Evolutionary conservation across 2,888 invertebrate species (phyloP), one percentile per base, ranked within the genome.

Genomic region (Drosophila suboccidentalis): DNA sequence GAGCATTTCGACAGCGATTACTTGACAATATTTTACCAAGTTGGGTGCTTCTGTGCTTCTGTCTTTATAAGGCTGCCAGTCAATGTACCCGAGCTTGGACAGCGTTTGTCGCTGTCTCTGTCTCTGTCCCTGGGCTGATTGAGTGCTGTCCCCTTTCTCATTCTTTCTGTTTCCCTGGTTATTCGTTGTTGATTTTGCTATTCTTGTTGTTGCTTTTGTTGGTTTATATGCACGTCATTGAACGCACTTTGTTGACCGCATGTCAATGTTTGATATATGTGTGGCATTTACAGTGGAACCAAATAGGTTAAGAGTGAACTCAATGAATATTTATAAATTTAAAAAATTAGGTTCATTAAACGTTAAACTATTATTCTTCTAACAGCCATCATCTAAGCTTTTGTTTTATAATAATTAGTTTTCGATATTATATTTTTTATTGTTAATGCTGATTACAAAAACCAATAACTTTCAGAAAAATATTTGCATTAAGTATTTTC

Each of bases 211-310:
- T 64, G 43, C 59, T 55, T 63, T 50, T 64, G 66, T 73, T 38
- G 72, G 65, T 73, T 82, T 87, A 85, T 85, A 89, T 89, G 86
- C 88, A 87, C 90, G 84, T 89, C 84, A 85, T 89, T 85, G 84
- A 73, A 85, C 90, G 84, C 90, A 85, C 89, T 85, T 89, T 90
- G 80, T 82, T 88, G 89, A 86, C 86, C 86, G 81, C 86, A 88
- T 67, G 86, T 86, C 90, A 88, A 88, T 90, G 75, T 53, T 74
- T 80, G 90, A 85, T 82, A 77, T 67, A 84, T 74, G 69, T 44
- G 34, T 44, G 55, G 43, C 70, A 15, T 47, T 9, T 17, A 89
- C 86, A 70, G 86, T 84, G 87, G 75, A 34, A 8, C 3, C 3
- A 46, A 55, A 47, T 13, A 1, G 11, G 9, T 29, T 9, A 3